Evolutionary conservation across 2,888 invertebrate genomes (phyloP), one percentile per base, ranked within the genome.

Genomic region (Cantharis lateralis): DNA sequence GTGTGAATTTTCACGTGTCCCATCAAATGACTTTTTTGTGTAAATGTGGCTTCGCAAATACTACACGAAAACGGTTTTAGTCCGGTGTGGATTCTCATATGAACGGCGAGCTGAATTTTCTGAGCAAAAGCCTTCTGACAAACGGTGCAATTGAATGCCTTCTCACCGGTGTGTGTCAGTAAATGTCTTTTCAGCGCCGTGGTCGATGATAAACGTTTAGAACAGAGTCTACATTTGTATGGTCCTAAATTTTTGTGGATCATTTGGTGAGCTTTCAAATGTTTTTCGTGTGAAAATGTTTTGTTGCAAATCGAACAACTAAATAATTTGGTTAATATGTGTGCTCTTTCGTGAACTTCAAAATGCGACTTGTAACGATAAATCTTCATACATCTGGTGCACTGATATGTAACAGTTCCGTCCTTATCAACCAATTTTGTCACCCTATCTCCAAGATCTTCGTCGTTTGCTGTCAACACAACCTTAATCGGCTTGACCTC

Each of bases 41-140:
- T 72, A 10, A 78, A 76, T 4, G 71, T 74, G 11, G 76, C 75
- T 62, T 77, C 76, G 64, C 81, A 81, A 62, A 80, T 71, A 26
- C 66, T 26, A 69, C 81, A 81, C 20, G 74, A 78, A 71, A 80
- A 78, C 3, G 81, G 78, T 10, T 74, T 28, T 62, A 74, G 71
- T 28, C 85, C 85, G 64, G 86, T 85, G 76, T 86, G 86, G 10
- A 81, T 85, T 28, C 86, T 78, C 75, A 80, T 82, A 72, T 86
- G 86, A 9, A 84, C 83, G 15, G 79, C 79, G 0, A 85, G 78
- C 74, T 85, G 85, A 71, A 84, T 85, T 0, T 83, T 72, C 72
- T 83, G 80, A 2, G 82, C 77, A 68, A 86, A 86, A 63, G 78
- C 82, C 73, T 84, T 85, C 9, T 80, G 77, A 64, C 86, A 86